Conservation (phyloP, 2,113 vertebrate genomes). For the Loxodonta africana region DNA sequence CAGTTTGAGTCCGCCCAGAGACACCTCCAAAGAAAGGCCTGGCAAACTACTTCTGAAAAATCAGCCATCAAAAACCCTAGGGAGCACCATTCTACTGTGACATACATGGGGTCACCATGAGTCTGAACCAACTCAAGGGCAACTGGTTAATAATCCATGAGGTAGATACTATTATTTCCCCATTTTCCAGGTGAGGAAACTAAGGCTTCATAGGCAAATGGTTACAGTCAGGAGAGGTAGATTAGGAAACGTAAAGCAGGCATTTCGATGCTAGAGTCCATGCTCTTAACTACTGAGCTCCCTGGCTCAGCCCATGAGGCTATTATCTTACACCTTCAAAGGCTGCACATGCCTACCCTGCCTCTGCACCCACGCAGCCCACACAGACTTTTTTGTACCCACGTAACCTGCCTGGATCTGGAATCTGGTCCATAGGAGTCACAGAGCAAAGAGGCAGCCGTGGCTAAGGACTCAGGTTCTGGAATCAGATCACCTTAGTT, state of each 20-base stretch:
- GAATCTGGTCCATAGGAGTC: neutral
- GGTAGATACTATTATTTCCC: neutral
- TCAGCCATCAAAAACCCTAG: neutral
- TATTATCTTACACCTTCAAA: neutral
- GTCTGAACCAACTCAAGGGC: neutral
- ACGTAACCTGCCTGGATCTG: neutral
- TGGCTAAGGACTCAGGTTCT: neutral
- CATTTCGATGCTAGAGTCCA: neutral
- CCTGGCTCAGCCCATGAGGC: neutral
- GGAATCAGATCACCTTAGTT: neutral
- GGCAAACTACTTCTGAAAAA: neutral
- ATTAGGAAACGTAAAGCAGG: neutral
- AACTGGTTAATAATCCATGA: neutral
- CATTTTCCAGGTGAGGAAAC: neutral
- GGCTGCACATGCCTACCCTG: neutral
- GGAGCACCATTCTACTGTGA: neutral
- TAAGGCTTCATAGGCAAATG: neutral
- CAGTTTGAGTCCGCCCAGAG: neutral
- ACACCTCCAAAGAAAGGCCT: neutral
- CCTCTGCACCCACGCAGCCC: neutral
- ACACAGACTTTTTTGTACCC: neutral
- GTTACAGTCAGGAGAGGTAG: neutral
- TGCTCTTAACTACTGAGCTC: neutral
- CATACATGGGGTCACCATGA: neutral
- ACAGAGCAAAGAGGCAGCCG: neutral